phyloP scores from a whole-genome alignment of 1,140 invertebrate species.

The Neodiprion virginianus region DNA sequence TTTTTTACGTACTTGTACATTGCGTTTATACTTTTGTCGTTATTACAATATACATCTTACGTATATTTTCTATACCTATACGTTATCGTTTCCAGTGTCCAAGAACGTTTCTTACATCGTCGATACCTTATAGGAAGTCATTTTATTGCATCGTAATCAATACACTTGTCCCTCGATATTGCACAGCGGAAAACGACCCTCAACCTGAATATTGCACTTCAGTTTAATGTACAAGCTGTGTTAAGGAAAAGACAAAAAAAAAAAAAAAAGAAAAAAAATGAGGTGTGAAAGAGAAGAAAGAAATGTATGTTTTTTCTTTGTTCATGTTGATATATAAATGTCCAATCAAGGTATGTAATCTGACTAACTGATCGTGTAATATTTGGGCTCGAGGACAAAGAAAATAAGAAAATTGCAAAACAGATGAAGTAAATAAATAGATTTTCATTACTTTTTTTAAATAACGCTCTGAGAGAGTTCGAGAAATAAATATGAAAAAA shows the following conservation, averaged over 20 bases:
- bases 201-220: slow-evolving; percentile 2
- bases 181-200: not conserved
- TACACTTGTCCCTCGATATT: not conserved
- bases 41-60: not conserved
- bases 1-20: not conserved
- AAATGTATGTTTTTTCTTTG: not conserved
- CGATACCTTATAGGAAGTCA: not conserved
- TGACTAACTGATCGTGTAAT: not conserved
- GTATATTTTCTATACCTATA: not conserved
- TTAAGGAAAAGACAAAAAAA: not conserved
- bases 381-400: not conserved
- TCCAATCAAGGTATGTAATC: not conserved
- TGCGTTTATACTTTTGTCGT: not conserved
- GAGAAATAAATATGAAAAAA: slow-evolving; percentile 22
- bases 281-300: not conserved
- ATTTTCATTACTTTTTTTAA: slow-evolving; percentile 42
- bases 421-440: not conserved
- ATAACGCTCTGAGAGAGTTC: slow-evolving; percentile 21
- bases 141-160: not conserved
- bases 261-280: not conserved
- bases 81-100: not conserved
- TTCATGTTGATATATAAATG: not conserved
- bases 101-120: not conserved
- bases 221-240: not conserved
- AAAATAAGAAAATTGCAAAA: not conserved